phyloP scores from a whole-genome alignment of 2,113 vertebrate species.

The Cynopterus brachyotis region DNA sequence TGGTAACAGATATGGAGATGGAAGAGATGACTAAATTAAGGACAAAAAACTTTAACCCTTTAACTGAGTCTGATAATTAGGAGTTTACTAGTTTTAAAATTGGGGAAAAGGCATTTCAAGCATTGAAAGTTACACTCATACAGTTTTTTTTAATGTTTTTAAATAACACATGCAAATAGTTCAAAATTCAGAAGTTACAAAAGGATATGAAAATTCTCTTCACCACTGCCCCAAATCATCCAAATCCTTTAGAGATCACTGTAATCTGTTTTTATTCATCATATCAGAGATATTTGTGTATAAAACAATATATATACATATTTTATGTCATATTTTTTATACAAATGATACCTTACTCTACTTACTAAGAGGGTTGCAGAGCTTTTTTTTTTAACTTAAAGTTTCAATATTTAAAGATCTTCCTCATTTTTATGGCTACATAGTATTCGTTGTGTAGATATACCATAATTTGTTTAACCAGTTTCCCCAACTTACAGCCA shows the following conservation, averaged over 20 bases:
- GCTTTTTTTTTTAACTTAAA: neutral
- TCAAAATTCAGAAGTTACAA: neutral
- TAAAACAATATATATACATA: neutral
- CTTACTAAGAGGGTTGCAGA: neutral
- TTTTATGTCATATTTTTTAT: neutral
- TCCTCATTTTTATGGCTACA: neutral
- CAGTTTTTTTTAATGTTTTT: neutral
- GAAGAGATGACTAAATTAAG: neutral
- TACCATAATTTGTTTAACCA: neutral
- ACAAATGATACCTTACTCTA: neutral
- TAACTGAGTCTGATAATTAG: neutral
- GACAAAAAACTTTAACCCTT: neutral
- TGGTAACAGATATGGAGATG: neutral
- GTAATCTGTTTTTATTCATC: neutral
- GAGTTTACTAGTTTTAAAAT: neutral
- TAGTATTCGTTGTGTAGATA: neutral
- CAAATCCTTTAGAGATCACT: neutral
- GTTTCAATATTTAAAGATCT: neutral
- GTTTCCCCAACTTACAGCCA: neutral
- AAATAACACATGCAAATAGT: neutral
- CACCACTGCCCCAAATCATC: neutral
- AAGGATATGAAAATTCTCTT: neutral
- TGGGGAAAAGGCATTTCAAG: neutral
- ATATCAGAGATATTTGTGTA: neutral
- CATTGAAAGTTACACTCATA: neutral